Evolutionary conservation across 2,113 vertebrate species (phyloP).

Genomic region (Lampris incognitus): DNA sequence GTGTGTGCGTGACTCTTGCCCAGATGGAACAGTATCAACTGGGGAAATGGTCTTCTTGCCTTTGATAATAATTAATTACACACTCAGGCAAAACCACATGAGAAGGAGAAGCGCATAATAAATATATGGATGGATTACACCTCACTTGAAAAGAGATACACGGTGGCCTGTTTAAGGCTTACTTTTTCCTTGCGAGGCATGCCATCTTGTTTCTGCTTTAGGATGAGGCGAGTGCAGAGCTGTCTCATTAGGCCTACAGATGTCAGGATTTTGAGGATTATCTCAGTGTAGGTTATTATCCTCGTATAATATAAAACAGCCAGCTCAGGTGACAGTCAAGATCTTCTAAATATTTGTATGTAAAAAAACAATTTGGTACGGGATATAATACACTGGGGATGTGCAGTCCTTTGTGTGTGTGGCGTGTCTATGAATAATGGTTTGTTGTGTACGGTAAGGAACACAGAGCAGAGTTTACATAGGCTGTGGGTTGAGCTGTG

Average conservation of each 20-base stretch:
- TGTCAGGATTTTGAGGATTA: not conserved
- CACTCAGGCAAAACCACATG: constrained; percentile 43
- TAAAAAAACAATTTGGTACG: no score
- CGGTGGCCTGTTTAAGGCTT: not conserved
- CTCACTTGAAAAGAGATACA: not conserved
- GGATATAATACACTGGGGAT: no score
- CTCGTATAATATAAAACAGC: no score
- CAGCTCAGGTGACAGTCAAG: no score
- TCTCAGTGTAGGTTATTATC: not conserved
- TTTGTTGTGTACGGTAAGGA: no score
- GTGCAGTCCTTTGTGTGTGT: no score
- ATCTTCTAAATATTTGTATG: no score
- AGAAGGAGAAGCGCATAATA: constrained; percentile 3
- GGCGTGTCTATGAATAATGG: no score
- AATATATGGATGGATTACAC: constrained; percentile 30
- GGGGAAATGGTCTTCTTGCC: constrained; percentile 44
- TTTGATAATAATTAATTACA: constrained; percentile 63
- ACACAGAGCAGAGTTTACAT: no score
- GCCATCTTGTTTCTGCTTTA: not conserved
- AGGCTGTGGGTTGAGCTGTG: no score
- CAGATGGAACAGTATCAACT: constrained; percentile 51
- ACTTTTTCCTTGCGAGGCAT: not conserved
- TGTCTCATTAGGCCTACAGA: not conserved
- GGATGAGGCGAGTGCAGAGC: not conserved
- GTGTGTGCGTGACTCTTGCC: constrained; percentile 11